Evolutionary conservation across 2,888 invertebrate species (phyloP).

Genomic region (Incurvaria masculella): DNA sequence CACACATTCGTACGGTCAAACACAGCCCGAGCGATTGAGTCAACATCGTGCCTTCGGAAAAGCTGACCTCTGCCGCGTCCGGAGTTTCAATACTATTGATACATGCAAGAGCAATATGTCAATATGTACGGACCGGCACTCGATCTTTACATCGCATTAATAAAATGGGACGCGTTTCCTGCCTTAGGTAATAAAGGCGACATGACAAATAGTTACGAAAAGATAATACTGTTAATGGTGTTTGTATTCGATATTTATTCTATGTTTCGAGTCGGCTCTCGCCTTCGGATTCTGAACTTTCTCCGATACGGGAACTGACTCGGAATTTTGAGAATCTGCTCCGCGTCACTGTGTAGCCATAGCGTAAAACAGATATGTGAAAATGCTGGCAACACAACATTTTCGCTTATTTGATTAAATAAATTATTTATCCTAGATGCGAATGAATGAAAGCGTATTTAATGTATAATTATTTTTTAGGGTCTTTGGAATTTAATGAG

Average conservation of each 20-base stretch:
- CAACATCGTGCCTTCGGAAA: background rate
- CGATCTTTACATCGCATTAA: background rate
- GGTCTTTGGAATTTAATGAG: too few species aligned
- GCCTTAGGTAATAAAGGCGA: background rate
- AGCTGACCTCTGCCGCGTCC: background rate
- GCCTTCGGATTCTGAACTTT: too few species aligned
- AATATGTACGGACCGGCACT: background rate
- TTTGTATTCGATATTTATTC: background rate
- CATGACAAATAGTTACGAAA: background rate
- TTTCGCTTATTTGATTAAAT: too few species aligned
- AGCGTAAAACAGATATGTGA: too few species aligned
- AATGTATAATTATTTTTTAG: too few species aligned
- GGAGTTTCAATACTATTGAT: background rate
- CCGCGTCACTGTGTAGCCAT: too few species aligned
- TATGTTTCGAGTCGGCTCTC: background rate
- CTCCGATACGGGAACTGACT: too few species aligned
- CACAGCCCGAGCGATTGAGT: background rate
- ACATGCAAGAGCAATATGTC: background rate
- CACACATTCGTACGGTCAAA: too few species aligned
- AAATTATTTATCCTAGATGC: too few species aligned
- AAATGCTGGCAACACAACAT: too few species aligned
- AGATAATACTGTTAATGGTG: background rate
- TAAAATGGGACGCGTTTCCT: background rate
- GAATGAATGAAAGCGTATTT: too few species aligned
- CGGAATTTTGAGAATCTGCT: too few species aligned